Conservation (phyloP, 2,113 vertebrate species). For the Catharus minimus region DNA sequence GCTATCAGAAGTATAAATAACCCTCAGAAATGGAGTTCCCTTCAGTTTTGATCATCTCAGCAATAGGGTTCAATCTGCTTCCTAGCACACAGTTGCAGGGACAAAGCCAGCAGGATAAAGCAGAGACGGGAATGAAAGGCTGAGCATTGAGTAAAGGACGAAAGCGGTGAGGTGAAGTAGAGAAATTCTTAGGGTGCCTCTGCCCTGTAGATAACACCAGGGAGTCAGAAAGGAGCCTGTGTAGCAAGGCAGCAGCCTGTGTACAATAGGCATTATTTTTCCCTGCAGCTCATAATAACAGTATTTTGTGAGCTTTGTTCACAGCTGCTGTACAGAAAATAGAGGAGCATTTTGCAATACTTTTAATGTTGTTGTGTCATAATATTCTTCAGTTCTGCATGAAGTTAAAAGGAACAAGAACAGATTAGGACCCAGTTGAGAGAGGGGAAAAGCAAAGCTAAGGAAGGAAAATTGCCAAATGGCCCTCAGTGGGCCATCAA, state of each 20-base stretch:
- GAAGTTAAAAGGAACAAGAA: neutral
- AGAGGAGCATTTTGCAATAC: neutral
- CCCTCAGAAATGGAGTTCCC: neutral
- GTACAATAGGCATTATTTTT: neutral
- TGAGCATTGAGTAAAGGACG: neutral
- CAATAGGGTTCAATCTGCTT: rapidly evolving
- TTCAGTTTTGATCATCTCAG: neutral
- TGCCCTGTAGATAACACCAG: neutral
- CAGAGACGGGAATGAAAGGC: neutral
- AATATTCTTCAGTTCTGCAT: neutral
- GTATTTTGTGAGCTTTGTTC: neutral
- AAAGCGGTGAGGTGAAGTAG: neutral
- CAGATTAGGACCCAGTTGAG: neutral
- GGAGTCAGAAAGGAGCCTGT: neutral
- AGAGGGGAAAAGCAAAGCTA: neutral
- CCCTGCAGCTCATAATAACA: neutral
- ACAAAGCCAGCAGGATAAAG: neutral
- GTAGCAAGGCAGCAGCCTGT: neutral
- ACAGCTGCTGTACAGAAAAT: neutral
- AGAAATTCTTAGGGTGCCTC: neutral
- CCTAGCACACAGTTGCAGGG: neutral
- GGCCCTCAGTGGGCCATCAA: neutral
- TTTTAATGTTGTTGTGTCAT: neutral
- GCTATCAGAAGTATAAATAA: neutral
- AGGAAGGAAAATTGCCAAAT: neutral